Evolutionary conservation across 1,140 invertebrate species (phyloP), one percentile per base, ranked within the genome.

Genomic region (Ips nitidus): DNA sequence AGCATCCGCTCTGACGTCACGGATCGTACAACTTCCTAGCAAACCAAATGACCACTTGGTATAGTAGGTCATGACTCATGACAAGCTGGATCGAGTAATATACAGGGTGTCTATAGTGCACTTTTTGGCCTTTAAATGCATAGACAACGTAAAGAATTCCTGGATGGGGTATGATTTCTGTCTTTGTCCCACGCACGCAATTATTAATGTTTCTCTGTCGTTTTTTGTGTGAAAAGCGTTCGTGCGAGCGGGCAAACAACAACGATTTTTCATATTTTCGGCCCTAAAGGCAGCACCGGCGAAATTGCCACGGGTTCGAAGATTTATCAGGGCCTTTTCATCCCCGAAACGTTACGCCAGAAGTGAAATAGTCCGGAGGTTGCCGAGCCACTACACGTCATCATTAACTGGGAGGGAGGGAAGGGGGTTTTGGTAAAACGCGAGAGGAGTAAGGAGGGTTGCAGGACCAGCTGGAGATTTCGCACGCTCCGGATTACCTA

Each of bases 351-450:
- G 62, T 65, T 65, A n/a, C 8, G 66, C 56, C 57, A 71, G 69
- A 71, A 71, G 69, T 71, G 69, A 71, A 71, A 66, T 71, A 71
- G 69, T 71, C 69, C 69, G 62, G 45, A 71, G 62, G 69, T 63
- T 71, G 69, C 63, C 61, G 52, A 71, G 69, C 69, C 69, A 71
- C 69, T 52, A 63, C 69, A 71, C 69, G 69, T 71, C 69, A 71
- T 71, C 69, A 71, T 71, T 71, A 71, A 71, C 69, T 52, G 63
- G 63, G 40, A 52, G 40, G 66, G 58, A 4, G 3, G 47, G n/a
- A 22, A 52, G 52, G 58, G 43, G 7, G 50, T 37, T 40, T 22
- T 22, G 22, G 22, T 22, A 22, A 22, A 22, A 22, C 22, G 22
- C 8, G 42, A 58, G 47, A 41, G 59, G 66, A 22, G 22, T 22